Evolutionary conservation across 1,140 invertebrate species (phyloP).

Genomic region (Hypsibius dujardini): DNA sequence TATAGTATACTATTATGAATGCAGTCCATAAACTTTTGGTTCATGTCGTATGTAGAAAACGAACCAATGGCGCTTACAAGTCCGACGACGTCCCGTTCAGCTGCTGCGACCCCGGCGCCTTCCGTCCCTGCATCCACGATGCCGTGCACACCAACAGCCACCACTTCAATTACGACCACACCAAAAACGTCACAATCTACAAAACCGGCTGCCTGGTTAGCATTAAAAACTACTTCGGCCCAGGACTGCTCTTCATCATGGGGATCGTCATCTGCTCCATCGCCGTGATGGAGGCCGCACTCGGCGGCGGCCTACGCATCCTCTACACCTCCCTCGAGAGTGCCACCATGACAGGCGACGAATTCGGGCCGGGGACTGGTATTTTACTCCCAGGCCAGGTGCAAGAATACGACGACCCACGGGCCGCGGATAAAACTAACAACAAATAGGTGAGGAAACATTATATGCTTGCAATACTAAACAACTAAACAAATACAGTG

Average conservation of each 20-base stretch:
- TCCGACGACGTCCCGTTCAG: conserved; percentile 30
- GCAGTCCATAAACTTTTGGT: too few relatives aligned
- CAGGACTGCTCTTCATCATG: conserved; percentile 11
- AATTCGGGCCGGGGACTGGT: conserved; percentile 2
- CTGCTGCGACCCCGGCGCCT: conserved; percentile 26
- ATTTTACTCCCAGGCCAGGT: background rate
- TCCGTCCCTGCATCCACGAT: conserved; percentile 29
- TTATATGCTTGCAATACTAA: too few relatives aligned
- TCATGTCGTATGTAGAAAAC: background rate
- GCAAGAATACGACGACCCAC: too few relatives aligned
- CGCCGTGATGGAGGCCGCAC: background rate
- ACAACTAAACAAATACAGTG: too few relatives aligned
- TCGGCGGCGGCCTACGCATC: background rate
- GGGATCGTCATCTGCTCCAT: conserved; percentile 4
- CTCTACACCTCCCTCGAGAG: conserved; percentile 1
- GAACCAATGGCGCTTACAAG: conserved; percentile 21
- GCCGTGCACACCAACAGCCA: conserved; percentile 26
- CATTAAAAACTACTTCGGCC: conserved; percentile 7
- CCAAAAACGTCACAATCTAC: conserved; percentile 24
- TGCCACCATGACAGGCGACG: background rate
- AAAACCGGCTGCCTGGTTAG: conserved; percentile 26
- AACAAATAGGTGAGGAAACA: too few relatives aligned
- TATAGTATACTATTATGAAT: too few relatives aligned
- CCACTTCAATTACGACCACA: conserved; percentile 28
- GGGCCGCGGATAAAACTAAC: too few relatives aligned